Evolutionary conservation across 1,140 invertebrate genomes (phyloP).

Genomic region (Neodiprion virginianus): DNA sequence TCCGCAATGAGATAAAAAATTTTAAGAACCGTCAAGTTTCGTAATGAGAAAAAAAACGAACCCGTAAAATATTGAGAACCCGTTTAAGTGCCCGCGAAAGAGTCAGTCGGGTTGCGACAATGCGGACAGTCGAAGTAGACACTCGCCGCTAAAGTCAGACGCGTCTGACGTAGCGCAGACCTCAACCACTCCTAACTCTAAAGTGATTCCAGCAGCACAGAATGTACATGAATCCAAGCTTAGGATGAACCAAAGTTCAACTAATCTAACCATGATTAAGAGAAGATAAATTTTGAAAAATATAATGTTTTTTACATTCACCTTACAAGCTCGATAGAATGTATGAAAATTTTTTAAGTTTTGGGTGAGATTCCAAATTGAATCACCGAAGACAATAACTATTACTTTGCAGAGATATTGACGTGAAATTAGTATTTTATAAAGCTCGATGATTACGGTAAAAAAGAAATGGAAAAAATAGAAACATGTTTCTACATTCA

Average conservation of each 20-base stretch:
- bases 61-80: neutral
- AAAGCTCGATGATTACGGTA: neutral
- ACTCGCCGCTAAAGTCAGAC: neutral
- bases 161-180: neutral
- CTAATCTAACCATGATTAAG: too few relatives aligned
- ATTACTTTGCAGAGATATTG: too few relatives aligned
- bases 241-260: too few relatives aligned
- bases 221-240: too few relatives aligned
- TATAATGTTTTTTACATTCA: neutral
- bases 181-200: too few relatives aligned
- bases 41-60: neutral
- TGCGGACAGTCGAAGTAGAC: neutral
- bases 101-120: neutral
- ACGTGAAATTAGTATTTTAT: neutral
- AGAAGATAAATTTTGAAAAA: too few relatives aligned
- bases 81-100: neutral
- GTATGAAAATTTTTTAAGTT: too few relatives aligned
- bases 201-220: too few relatives aligned
- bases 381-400: too few relatives aligned
- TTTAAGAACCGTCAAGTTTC: too few relatives aligned
- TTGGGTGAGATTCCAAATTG: too few relatives aligned
- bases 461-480: conserved; percentile 14
- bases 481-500: conserved; percentile 17
- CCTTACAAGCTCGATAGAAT: neutral
- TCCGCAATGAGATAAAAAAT: too few relatives aligned